Percentiles rank a stretch among this genome's conserved stretches.
Conservation (phyloP, 2,113 vertebrate genomes). For the Steatornis caripensis region DNA sequence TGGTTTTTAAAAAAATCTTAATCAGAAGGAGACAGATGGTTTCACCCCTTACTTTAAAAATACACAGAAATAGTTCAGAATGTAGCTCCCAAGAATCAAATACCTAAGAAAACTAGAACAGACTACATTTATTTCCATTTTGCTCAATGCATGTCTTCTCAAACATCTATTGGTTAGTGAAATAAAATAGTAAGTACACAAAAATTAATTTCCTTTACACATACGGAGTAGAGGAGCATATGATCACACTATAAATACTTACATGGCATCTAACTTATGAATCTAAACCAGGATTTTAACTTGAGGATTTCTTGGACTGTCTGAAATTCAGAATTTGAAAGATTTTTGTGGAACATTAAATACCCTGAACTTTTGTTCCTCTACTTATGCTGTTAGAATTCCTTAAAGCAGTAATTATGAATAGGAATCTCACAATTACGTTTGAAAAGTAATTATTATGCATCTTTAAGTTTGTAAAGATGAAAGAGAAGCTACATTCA, state of each 20-base stretch:
- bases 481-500: background rate
- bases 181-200: background rate
- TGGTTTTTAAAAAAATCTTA: background rate
- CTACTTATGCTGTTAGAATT: background rate
- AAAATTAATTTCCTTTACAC: background rate
- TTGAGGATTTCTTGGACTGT: background rate
- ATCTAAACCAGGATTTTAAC: background rate
- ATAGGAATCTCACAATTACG: background rate
- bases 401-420: background rate
- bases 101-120: background rate
- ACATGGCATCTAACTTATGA: background rate
- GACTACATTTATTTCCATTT: background rate
- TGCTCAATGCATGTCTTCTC: background rate
- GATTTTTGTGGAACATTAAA: background rate
- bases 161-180: background rate
- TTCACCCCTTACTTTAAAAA: background rate
- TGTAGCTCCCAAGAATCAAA: background rate
- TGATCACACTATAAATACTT: background rate
- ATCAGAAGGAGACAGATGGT: background rate
- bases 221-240: background rate
- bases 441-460: background rate
- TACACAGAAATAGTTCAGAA: background rate
- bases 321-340: background rate
- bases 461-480: background rate
- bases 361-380: background rate